Conservation (phyloP, 2,888 invertebrate genomes). For the Panopea generosa region DNA sequence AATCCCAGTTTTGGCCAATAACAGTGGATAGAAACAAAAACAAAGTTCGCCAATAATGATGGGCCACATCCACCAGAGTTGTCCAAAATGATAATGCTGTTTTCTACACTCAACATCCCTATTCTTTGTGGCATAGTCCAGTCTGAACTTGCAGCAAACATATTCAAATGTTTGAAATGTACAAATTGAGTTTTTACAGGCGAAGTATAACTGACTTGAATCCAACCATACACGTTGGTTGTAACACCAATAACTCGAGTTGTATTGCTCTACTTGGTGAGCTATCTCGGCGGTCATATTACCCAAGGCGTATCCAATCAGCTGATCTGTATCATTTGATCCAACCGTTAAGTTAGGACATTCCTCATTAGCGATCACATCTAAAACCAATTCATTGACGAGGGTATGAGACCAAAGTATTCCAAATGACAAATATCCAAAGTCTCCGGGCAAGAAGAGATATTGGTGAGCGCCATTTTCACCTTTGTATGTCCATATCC, state of each 20-base stretch:
- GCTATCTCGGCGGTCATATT: slow-evolving; percentile 35
- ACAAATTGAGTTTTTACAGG: slow-evolving; percentile 43
- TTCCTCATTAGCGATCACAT: not conserved
- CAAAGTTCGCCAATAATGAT: slow-evolving; percentile 34
- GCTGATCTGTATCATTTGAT: slow-evolving; percentile 13
- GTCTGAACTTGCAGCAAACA: slow-evolving; percentile 33
- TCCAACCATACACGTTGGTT: slow-evolving; percentile 11
- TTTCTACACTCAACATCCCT: slow-evolving; percentile 22
- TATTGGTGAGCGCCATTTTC: too few species aligned
- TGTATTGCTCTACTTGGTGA: slow-evolving; percentile 24
- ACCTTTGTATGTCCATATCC: too few species aligned
- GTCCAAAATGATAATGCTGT: slow-evolving; percentile 20
- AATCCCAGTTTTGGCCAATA: slow-evolving; percentile 5
- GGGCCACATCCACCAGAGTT: slow-evolving; percentile 45
- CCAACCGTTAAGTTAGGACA: slow-evolving; percentile 25
- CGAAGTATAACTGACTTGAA: slow-evolving; percentile 10
- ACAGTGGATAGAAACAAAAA: slow-evolving; percentile 40
- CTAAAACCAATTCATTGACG: slow-evolving; percentile 14
- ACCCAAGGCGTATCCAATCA: slow-evolving; percentile 40
- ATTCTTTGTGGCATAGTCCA: slow-evolving; percentile 3
- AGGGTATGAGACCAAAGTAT: too few species aligned
- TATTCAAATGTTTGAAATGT: slow-evolving; percentile 51
- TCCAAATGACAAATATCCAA: too few species aligned
- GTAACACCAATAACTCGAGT: slow-evolving; percentile 55
- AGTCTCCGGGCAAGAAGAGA: too few species aligned